Evolutionary conservation across 2,797 vertebrate species (phyloP).

Genomic region (Enteromius argenteus): DNA sequence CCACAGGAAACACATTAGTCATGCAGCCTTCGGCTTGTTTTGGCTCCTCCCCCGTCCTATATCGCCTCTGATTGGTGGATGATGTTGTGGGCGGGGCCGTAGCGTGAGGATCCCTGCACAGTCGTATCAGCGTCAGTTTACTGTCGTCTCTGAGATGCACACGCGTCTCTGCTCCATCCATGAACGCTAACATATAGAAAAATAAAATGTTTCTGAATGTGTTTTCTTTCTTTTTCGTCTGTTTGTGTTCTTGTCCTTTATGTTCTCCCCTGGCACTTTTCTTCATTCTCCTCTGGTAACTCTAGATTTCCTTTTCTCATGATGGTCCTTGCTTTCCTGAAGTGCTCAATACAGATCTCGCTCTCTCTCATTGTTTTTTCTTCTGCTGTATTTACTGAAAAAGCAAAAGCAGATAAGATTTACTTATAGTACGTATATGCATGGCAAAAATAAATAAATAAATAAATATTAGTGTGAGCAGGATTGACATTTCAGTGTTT

Average conservation of each 20-base stretch:
- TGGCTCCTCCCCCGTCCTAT: background rate
- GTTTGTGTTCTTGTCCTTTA: slow-evolving; percentile 72
- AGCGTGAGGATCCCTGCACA: slow-evolving; percentile 71
- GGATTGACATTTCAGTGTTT: too few relatives aligned
- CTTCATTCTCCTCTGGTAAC: background rate
- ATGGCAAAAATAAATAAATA: too few relatives aligned
- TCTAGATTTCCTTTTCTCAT: slow-evolving; percentile 57
- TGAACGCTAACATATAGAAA: slow-evolving; percentile 83
- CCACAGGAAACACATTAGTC: slow-evolving; percentile 66
- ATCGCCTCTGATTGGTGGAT: slow-evolving; percentile 10
- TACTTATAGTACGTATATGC: too few relatives aligned
- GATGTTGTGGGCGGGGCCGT: slow-evolving; percentile 60
- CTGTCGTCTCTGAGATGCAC: slow-evolving; percentile 77
- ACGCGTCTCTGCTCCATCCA: slow-evolving; percentile 67
- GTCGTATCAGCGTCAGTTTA: slow-evolving; percentile 74
- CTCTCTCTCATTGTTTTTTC: slow-evolving; percentile 61
- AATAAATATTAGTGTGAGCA: too few relatives aligned
- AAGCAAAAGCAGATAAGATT: slow-evolving; percentile 58
- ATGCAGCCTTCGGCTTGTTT: slow-evolving; percentile 18
- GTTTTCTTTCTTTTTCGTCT: slow-evolving; percentile 59
- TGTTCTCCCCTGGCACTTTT: slow-evolving; percentile 28
- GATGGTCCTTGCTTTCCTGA: slow-evolving; percentile 76
- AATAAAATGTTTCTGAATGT: slow-evolving; percentile 84
- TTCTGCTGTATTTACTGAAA: slow-evolving; percentile 77
- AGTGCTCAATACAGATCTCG: slow-evolving; percentile 76